Percentiles rank a stretch among this genome's conserved stretches.
These are phyloP conservation scores for Ischnus inquisitorius DNA, from an alignment of 2,888 invertebrate species.

Conservation along the genomic window DNA sequence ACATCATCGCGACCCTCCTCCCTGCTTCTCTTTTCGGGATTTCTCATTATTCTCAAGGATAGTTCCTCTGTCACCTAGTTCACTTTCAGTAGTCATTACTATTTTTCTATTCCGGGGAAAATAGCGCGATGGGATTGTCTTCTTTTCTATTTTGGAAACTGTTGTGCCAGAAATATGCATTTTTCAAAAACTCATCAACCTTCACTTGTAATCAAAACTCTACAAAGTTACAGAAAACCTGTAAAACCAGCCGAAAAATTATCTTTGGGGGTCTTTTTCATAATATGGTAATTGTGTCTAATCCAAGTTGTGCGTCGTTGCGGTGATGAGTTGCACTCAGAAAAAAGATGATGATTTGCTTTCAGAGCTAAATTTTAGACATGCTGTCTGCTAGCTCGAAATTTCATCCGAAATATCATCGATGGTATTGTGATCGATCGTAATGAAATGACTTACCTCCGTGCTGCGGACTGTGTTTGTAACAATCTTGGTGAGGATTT, in stretches of 20 bases:
- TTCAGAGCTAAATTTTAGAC: too few species aligned
- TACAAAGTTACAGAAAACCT: too few species aligned
- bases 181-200: too few species aligned
- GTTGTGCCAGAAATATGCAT: too few species aligned
- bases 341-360: too few species aligned
- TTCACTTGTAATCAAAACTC: too few species aligned
- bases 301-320: too few species aligned
- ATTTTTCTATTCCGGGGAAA: not conserved
- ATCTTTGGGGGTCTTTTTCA: too few species aligned
- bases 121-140: not conserved
- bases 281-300: too few species aligned
- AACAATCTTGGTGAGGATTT: constrained; percentile 83
- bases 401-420: not conserved
- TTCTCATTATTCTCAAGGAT: too few species aligned
- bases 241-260: too few species aligned
- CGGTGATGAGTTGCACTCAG: too few species aligned
- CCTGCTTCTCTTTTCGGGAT: constrained; percentile 7
- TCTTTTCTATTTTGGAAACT: not conserved
- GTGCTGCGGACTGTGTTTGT: constrained; percentile 84
- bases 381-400: not conserved
- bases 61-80: not conserved
- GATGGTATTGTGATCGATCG: not conserved
- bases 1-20: constrained; percentile 57
- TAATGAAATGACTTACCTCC: constrained; percentile 80
- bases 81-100: not conserved